phyloP scores from a whole-genome alignment of 1,140 invertebrate genomes.

The Solenopsis invicta region DNA sequence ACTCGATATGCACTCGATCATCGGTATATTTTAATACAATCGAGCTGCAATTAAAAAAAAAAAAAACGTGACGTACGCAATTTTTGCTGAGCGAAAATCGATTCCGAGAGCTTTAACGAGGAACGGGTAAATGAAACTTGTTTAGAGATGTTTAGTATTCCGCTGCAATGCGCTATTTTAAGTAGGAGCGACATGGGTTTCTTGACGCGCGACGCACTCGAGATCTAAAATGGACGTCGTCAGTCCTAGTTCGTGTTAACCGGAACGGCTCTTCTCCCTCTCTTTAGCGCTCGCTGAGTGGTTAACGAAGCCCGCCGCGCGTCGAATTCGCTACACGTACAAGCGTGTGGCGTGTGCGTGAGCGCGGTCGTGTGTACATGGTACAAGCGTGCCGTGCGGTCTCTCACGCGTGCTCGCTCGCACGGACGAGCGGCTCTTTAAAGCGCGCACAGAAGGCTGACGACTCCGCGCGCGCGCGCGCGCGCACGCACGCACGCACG shows the following conservation, averaged over 20 bases:
- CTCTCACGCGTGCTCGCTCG: conserved; percentile 56
- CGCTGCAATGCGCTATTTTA: conserved; percentile 35
- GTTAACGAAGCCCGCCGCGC: conserved; percentile 68
- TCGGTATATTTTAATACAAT: background rate
- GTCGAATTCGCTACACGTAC: conserved; percentile 64
- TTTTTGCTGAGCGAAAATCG: background rate
- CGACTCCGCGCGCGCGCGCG: background rate
- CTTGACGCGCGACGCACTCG: conserved; percentile 20
- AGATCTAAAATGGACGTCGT: conserved; percentile 55
- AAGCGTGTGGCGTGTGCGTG: conserved; percentile 9
- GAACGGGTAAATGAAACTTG: background rate
- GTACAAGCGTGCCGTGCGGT: conserved; percentile 39
- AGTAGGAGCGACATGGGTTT: conserved; percentile 25
- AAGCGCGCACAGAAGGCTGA: conserved; percentile 16
- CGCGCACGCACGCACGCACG: background rate
- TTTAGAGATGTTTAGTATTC: background rate
- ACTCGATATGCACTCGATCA: background rate
- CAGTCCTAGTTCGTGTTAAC: conserved; percentile 51
- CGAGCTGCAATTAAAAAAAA: too few relatives aligned
- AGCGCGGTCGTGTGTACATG: background rate
- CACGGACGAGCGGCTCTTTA: conserved; percentile 26
- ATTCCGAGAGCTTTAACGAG: background rate
- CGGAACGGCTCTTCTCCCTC: conserved; percentile 48
- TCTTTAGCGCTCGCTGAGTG: conserved; percentile 43
- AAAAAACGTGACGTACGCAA: background rate